phyloP scores from a whole-genome alignment of 2,888 invertebrate genomes.

The Meteorus cinctellus region DNA sequence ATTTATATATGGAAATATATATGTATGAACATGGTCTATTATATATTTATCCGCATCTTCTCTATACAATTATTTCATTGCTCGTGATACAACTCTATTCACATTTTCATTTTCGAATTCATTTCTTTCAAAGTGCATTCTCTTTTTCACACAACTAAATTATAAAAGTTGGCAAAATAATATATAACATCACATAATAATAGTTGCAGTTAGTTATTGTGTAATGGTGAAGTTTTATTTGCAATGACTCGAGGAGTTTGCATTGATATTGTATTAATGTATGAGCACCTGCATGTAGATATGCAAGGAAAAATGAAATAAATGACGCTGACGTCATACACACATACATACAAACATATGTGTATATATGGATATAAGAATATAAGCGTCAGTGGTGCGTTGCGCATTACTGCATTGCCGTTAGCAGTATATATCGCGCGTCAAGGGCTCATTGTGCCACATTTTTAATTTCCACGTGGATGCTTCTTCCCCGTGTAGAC shows the following conservation, averaged over 20 bases:
- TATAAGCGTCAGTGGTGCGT: not conserved
- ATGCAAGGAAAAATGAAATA: not conserved
- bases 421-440: not conserved
- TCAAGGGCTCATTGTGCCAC: constrained; percentile 49
- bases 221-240: too few relatives aligned
- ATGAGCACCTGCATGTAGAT: too few relatives aligned
- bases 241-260: too few relatives aligned
- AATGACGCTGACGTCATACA: too few relatives aligned
- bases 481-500: too few relatives aligned
- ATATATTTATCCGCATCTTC: constrained; percentile 42
- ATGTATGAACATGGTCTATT: constrained; percentile 46
- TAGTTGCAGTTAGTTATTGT: not conserved
- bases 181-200: not conserved
- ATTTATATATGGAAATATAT: not conserved
- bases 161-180: constrained; percentile 32
- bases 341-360: too few relatives aligned
- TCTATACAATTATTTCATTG: not conserved
- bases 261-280: too few relatives aligned
- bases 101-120: too few relatives aligned
- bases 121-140: too few relatives aligned
- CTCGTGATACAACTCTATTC: not conserved
- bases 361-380: not conserved
- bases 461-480: not conserved
- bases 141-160: constrained; percentile 23
- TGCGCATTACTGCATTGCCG: not conserved